A percentile compares a stretch with the other conserved stretches of the same genome.
Conservation (phyloP, 1,140 invertebrate species). For the Drosophila eugracilis region DNA sequence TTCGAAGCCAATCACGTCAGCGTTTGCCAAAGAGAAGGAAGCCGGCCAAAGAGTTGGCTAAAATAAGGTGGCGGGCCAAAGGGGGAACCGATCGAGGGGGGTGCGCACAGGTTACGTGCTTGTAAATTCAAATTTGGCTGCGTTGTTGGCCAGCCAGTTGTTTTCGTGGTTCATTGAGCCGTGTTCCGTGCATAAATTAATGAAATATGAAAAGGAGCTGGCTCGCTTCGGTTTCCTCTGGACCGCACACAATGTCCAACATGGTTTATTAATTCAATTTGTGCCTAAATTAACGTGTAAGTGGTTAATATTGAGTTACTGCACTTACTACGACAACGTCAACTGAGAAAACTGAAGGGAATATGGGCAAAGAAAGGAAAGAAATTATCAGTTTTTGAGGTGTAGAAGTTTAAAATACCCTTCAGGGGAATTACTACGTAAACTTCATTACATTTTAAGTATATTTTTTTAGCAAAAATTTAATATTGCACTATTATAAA, state of each 20-base stretch:
- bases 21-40: constrained; percentile 15
- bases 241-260: constrained; percentile 84
- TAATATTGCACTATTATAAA: background rate
- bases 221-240: constrained; percentile 35
- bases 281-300: constrained; percentile 85
- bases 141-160: constrained; percentile 37
- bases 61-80: background rate
- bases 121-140: constrained; percentile 80
- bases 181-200: constrained; percentile 82
- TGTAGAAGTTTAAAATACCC: background rate
- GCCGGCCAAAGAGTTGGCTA: constrained; percentile 2
- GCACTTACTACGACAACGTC: constrained; percentile 33
- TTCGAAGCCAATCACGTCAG: constrained; percentile 71
- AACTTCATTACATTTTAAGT: no score
- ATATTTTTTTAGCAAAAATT: background rate
- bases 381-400: background rate
- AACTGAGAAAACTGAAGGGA: constrained; percentile 22
- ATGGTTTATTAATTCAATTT: constrained; percentile 85
- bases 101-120: constrained; percentile 71
- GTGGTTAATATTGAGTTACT: constrained; percentile 84
- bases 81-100: background rate
- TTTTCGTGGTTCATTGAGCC: constrained; percentile 76
- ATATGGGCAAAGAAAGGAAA: constrained; percentile 6
- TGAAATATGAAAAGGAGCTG: constrained; percentile 78
- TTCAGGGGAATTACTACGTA: no score